Evolutionary conservation across 2,113 vertebrate genomes (phyloP), one percentile per base, ranked within the genome.

Genomic region (Ammodytes dubius): DNA sequence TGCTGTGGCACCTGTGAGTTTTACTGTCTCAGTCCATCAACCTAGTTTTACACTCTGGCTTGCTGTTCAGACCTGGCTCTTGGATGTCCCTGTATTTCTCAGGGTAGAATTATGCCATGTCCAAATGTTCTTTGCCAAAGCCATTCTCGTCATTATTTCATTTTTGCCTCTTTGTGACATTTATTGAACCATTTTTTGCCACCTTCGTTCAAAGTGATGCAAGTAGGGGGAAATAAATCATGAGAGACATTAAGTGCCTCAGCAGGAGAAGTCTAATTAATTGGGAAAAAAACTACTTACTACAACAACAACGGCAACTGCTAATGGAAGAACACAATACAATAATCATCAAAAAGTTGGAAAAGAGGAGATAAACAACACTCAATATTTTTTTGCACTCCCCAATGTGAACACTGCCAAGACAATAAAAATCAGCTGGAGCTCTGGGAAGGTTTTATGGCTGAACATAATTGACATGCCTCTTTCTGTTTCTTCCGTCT

Each of bases 351-450:
- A 79, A 86, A 69, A 88, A 80, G 58, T 85, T 93, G 91, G 91
- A 92, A 39, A 72, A 63, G 79, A 88, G 64, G 74, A 80, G 77
- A 93, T 90, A 91, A 92, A 92, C 91, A 91, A 85, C 83, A 90
- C 84, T 90, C 92, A 85, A 92, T 94, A 89, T 92, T 88, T 92
- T 88, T 93, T 87, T 87, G 85, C 81, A 83, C 88, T 70, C 74
- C 27, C 80, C 73, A 61, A 69, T 64, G 74, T 54, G 77, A 88
- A 60, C 67, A 58, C 45, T 59, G 88, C 89, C 92, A 93, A 87
- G 78, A 81, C 81, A 87, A 88, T 90, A 88, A 88, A 92, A 85
- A 91, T 93, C 90, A 82, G 65, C 87, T 88, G 85, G 83, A 82
- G 75, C 72, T 60, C 67, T 85, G 60, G 11, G 81, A 86, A 71